Base-by-base conservation (phyloP, 1,140 invertebrate genomes). In the Meloidogyne hapla region DNA sequence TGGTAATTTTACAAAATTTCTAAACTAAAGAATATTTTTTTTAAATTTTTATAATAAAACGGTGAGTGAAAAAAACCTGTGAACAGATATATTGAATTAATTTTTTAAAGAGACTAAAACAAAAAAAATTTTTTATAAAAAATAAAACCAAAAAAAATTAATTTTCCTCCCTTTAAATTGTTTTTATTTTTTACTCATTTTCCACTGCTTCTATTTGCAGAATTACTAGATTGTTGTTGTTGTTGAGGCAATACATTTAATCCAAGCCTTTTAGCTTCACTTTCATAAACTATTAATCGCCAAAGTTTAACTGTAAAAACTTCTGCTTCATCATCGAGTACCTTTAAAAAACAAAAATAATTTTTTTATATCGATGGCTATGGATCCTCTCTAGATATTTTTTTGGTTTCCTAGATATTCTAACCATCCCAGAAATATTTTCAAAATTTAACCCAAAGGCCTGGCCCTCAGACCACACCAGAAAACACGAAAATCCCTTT, bases 271-370 rank as follows among this genome's bases (percentile, higher is more conserved):
- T 98, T 98, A 63, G 95, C 94, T 91, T 98, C 95, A 81, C 96
- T 94, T 91, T 98, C 96, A 89, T 98, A 99, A 83, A 99, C 97
- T 73, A 99, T 90, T 88, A 99, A 91, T 85, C 96, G 91, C 96
- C 96, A 99, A 94, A 99, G 96, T 91, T 99, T 99, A 56, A 98
- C 94, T 82, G 98, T 95, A 91, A 99, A 99, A 69, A 98, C 94
- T 91, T 99, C 96, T 9, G 96, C 96, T 89, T 99, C 96, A 88
- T 99, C 96, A 88, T 98, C 96, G 81, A 99, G 90, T 81, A 98
- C 94, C 94, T 96, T 25, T 13, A 56, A 15, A 67, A 42, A 65
- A 65, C 13, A 15, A 40, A 40, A 40, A 13, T 15, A 65, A 8
- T 28, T 2, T n/a, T 65, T 28, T 26, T 26, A n/a, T n/a, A n/a